Evolutionary conservation across 92 coral and sea anemone genomes (phyloP).

Genomic region (Palythoa grandis): DNA sequence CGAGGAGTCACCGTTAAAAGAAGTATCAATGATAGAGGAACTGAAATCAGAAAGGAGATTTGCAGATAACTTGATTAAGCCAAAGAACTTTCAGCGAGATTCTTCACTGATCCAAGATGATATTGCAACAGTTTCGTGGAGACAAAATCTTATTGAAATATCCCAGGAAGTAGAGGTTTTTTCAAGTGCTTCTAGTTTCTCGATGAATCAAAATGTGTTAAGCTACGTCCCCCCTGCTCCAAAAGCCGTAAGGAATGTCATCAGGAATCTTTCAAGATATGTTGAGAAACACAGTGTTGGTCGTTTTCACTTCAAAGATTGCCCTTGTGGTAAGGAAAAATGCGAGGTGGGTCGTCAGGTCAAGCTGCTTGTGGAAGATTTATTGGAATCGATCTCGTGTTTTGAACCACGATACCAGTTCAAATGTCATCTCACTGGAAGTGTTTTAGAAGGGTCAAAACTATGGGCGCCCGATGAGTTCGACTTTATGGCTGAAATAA

Average conservation of each 20-base stretch:
- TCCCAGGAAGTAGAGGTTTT: not conserved
- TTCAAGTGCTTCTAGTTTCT: not conserved
- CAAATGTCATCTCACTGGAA: constrained; percentile 37
- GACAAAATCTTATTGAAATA: not conserved
- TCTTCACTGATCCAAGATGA: not conserved
- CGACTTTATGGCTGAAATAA: constrained; percentile 48
- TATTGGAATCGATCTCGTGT: constrained; percentile 1
- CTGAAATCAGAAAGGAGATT: not conserved
- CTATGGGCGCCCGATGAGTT: constrained; percentile 53
- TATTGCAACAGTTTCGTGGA: not conserved
- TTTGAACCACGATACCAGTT: constrained; percentile 34
- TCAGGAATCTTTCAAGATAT: not conserved
- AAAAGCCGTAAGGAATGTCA: not conserved
- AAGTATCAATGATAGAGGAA: not conserved
- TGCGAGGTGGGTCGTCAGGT: constrained; percentile 41
- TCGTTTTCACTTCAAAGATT: constrained; percentile 35
- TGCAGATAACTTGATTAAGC: not conserved
- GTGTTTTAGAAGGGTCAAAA: constrained; percentile 50
- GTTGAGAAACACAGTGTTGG: constrained; percentile 41
- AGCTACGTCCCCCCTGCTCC: constrained; percentile 10
- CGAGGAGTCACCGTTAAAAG: constrained; percentile 1
- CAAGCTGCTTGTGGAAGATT: constrained; percentile 33
- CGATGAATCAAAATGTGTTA: not conserved
- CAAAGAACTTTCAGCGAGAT: not conserved
- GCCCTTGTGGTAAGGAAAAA: constrained; percentile 32